phyloP scores from a whole-genome alignment of 1,140 invertebrate species.

The Cydia fagiglandana region DNA sequence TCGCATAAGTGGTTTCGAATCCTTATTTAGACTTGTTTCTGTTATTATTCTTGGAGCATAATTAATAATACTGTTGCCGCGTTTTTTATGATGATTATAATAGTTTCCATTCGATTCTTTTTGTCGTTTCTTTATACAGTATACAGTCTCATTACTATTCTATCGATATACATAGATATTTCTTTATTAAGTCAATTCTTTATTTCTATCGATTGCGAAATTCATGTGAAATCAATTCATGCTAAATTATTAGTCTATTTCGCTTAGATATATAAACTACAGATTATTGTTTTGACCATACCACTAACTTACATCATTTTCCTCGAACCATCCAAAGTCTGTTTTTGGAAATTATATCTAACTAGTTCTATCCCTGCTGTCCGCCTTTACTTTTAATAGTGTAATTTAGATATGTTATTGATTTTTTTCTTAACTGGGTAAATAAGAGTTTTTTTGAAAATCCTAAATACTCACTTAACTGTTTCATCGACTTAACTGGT shows the following conservation, averaged over 20 bases:
- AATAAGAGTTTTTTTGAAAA: neutral
- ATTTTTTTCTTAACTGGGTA: no score
- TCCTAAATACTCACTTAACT: neutral
- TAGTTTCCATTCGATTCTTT: neutral
- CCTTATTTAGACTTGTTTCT: constrained; percentile 21
- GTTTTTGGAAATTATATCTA: no score
- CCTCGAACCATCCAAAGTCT: no score
- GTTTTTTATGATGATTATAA: constrained; percentile 7
- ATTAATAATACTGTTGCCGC: constrained; percentile 1
- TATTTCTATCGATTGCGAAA: neutral
- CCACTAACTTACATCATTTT: no score
- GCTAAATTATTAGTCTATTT: no score
- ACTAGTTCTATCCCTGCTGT: no score
- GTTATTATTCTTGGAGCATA: no score
- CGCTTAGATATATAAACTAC: no score
- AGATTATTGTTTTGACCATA: no score
- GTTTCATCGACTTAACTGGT: neutral
- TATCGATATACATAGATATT: neutral
- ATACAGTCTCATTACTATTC: neutral
- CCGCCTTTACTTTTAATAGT: no score
- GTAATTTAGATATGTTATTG: no score
- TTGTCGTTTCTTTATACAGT: neutral
- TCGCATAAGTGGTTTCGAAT: neutral
- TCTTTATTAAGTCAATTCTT: neutral
- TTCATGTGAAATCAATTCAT: no score